These are phyloP conservation scores for Melipona quadrifasciata DNA, from an alignment of 1,140 invertebrate species.

Conservation along the genomic window DNA sequence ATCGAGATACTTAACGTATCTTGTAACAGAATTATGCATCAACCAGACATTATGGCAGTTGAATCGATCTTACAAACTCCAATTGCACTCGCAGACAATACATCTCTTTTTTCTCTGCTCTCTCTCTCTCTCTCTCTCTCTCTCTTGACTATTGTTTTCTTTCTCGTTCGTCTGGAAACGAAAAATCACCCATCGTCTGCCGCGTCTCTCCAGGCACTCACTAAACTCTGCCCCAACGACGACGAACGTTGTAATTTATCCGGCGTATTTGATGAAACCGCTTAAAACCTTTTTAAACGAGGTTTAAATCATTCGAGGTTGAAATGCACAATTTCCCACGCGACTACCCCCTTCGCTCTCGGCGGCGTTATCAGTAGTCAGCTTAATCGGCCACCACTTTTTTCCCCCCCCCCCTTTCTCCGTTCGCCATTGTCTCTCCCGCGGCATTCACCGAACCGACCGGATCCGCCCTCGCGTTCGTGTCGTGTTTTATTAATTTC, in stretches of 20 bases:
- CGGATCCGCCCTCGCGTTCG: background rate
- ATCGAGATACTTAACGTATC: no score
- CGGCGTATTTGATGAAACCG: slow-evolving; percentile 38
- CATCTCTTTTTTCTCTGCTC: background rate
- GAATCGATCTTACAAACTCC: slow-evolving; percentile 34
- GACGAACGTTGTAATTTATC: slow-evolving; percentile 28
- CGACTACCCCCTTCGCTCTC: background rate
- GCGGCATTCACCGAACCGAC: slow-evolving; percentile 2
- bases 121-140: background rate
- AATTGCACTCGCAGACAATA: slow-evolving; percentile 37
- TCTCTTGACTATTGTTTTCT: background rate
- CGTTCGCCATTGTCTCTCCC: slow-evolving; percentile 2
- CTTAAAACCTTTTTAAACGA: slow-evolving; percentile 27
- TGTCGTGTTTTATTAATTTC: slow-evolving; percentile 27
- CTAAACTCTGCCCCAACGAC: background rate
- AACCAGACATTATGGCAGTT: slow-evolving; percentile 7
- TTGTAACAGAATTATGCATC: slow-evolving; percentile 12
- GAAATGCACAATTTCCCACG: slow-evolving; percentile 38
- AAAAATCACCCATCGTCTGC: background rate
- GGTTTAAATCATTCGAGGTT: slow-evolving; percentile 34
- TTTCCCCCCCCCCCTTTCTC: background rate
- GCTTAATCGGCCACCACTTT: slow-evolving; percentile 36
- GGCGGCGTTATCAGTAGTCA: slow-evolving; percentile 26
- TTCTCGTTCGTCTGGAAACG: no score
- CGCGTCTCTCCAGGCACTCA: background rate